Conservation (phyloP, 2,113 vertebrate species). For the Sorex araneus region DNA sequence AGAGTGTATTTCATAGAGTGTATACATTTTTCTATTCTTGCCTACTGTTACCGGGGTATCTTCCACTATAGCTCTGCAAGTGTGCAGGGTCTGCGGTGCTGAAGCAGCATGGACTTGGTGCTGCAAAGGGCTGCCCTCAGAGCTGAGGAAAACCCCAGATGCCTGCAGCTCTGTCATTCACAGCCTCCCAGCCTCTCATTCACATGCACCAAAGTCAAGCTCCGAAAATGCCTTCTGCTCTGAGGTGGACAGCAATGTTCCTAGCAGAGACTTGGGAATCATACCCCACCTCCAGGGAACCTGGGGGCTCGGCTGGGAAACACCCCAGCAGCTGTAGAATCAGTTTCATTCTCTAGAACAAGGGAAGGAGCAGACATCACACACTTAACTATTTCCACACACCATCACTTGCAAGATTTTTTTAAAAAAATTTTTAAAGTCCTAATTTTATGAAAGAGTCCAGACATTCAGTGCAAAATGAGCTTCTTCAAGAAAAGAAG, state of each 20-base stretch:
- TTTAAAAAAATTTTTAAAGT: slow-evolving; percentile 4
- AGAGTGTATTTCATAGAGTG: background rate
- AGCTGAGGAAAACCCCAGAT: background rate
- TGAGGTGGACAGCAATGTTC: background rate
- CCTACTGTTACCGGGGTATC: slow-evolving; percentile 15
- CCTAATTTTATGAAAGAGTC: slow-evolving; percentile 53
- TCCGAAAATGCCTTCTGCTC: background rate
- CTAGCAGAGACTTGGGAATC: background rate
- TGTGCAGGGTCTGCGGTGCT: background rate
- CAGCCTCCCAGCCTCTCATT: too few relatives aligned
- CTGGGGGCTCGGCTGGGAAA: background rate
- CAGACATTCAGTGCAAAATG: slow-evolving; percentile 43
- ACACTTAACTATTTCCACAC: slow-evolving; percentile 54
- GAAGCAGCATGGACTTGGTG: background rate
- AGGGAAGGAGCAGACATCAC: background rate
- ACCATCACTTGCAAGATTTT: slow-evolving; percentile 35
- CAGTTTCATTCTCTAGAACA: background rate
- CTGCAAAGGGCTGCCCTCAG: background rate
- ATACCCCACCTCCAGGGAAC: background rate
- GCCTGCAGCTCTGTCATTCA: background rate
- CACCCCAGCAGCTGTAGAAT: background rate
- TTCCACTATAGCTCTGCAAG: background rate
- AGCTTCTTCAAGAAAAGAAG: background rate
- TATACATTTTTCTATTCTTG: slow-evolving; percentile 55
- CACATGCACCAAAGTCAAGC: background rate